Evolutionary conservation across 92 coral and sea anemone genomes (phyloP).

Genomic region (Zoanthus gigantus): DNA sequence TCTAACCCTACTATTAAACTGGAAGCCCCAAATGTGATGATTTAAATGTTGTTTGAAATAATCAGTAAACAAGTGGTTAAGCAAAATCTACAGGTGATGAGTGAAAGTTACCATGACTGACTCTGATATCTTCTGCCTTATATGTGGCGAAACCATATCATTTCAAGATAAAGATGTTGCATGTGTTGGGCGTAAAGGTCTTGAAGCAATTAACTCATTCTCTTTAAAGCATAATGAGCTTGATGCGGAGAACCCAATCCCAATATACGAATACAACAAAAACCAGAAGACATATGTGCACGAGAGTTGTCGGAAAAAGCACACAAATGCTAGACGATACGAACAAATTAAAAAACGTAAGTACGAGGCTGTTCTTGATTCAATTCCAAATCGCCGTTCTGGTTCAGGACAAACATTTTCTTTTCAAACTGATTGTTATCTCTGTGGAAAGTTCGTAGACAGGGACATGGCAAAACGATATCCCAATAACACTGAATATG

Average conservation of each 20-base stretch:
- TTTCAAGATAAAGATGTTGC: background rate
- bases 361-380: background rate
- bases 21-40: conserved; percentile 13
- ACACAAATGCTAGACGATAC: conserved; percentile 38
- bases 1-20: no score
- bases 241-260: background rate
- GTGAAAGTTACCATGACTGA: background rate
- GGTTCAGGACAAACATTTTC: conserved; percentile 15
- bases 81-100: background rate
- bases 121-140: background rate
- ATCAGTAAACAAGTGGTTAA: conserved; percentile 6
- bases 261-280: conserved; percentile 31
- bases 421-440: conserved; percentile 49
- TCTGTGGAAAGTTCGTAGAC: conserved; percentile 46
- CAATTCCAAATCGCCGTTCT: background rate
- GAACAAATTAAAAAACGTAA: conserved; percentile 24
- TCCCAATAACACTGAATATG: conserved; percentile 39
- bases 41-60: background rate
- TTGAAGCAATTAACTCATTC: conserved; percentile 1
- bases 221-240: conserved; percentile 32
- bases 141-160: conserved; percentile 1
- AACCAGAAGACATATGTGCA: conserved; percentile 33
- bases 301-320: conserved; percentile 38
- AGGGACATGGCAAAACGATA: conserved; percentile 2
- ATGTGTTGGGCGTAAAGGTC: conserved; percentile 3